Base-by-base conservation (phyloP, 2,113 vertebrate genomes). In the Micronisus gabar region DNA sequence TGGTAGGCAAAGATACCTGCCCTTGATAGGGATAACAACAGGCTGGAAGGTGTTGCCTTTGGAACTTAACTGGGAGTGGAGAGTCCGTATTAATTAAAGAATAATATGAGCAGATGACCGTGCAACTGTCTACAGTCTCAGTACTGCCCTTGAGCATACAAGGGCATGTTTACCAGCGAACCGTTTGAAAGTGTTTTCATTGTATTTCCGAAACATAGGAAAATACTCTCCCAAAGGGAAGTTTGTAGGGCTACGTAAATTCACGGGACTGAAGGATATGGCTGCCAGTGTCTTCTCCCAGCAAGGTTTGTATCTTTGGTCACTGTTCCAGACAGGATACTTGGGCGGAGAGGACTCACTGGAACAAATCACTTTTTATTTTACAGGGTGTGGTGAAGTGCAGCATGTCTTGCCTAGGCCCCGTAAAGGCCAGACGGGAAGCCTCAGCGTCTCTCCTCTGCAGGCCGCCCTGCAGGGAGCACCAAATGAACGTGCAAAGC, bases 231-330 rank as follows among this genome's bases (percentile, higher is more conserved):
- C 15, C 67, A 59, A 50, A 58, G 13, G 5, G 17, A 5, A 25
- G 30, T 59, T 7, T 71, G 1, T 7, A 67, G 55, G 25, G 52
- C 73, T 90, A 4, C 36, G 10, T 61, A 62, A 74, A 40, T 13
- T 40, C 47, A 30, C 2, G 45, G 18, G 7, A 9, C 61, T 41
- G 13, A 67, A 55, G 29, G 12, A 4, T 26, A 12, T 0, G 1
- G 11, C 36, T 75, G 38, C 17, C 8, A 18, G 0, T 50, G 29
- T 48, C 34, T 67, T 81, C 13, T 79, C 2, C 22, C 7, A 18
- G 7, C 3, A 20, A 26, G 29, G 15, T 36, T 58, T 65, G 23
- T 78, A 6, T n/a, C 16, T 55, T 80, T 36, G 29, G 8, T 58
- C 38, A 13, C 0, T 1, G 20, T 50, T 93, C 23, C 62, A 32